A percentile compares a stretch with the other conserved stretches of the same genome.
phyloP scores from a whole-genome alignment of 2,888 invertebrate species.

The Hydrotaea diabolus region DNA sequence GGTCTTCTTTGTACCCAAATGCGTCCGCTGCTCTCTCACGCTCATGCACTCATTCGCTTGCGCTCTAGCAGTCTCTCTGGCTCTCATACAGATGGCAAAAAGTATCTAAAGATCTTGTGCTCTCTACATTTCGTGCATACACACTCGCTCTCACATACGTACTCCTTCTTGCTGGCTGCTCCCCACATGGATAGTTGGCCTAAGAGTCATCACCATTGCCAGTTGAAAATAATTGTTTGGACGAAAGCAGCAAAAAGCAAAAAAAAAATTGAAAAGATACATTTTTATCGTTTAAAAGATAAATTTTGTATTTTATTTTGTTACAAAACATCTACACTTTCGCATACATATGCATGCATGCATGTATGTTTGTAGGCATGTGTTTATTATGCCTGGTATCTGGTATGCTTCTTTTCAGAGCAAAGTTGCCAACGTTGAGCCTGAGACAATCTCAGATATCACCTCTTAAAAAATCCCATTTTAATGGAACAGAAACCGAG shows the following conservation, averaged over 20 bases:
- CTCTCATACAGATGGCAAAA: constrained; percentile 16
- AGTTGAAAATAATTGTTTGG: constrained; percentile 16
- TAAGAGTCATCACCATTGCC: constrained; percentile 25
- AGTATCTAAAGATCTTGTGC: constrained; percentile 63
- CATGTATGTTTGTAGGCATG: background rate
- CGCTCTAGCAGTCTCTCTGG: background rate
- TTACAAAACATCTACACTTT: constrained; percentile 20
- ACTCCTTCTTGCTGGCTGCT: background rate
- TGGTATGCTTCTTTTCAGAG: background rate
- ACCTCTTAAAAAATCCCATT: too few species aligned
- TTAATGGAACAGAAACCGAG: too few species aligned
- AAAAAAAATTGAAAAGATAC: constrained; percentile 13
- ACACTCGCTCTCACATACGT: background rate
- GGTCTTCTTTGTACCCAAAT: constrained; percentile 1
- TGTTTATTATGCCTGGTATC: too few species aligned
- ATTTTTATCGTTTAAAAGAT: constrained; percentile 32
- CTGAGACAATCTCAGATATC: too few species aligned
- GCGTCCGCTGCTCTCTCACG: constrained; percentile 1
- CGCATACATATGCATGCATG: background rate
- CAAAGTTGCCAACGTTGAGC: too few species aligned
- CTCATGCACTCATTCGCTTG: background rate
- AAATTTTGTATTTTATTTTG: constrained; percentile 23
- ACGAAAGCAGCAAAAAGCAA: too few species aligned
- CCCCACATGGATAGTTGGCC: constrained; percentile 9
- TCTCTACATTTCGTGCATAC: background rate